Percentiles rank a stretch among this genome's conserved stretches.
These are phyloP conservation scores for Nanorana parkeri DNA, from an alignment of 2,113 vertebrate species.

Conservation along the genomic window DNA sequence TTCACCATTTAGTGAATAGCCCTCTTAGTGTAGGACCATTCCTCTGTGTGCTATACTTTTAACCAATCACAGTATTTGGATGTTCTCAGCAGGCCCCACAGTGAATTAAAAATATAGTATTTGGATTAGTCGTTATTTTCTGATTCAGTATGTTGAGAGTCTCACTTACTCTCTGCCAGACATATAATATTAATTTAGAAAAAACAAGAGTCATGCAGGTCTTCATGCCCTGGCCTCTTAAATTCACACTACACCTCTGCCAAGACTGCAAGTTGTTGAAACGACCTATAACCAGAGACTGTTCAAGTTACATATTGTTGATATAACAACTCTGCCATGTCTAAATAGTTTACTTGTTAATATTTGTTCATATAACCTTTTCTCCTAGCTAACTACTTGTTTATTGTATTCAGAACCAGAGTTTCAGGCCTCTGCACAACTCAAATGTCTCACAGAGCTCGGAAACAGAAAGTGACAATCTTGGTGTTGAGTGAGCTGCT, in stretches of 20 bases:
- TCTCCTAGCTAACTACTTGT: constrained; percentile 45
- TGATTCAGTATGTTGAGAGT: neutral
- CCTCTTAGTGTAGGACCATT: no score
- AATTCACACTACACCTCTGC: constrained; percentile 33
- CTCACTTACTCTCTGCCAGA: constrained; percentile 23
- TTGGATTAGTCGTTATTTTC: neutral
- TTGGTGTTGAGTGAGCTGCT: constrained; percentile 47
- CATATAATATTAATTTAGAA: constrained; percentile 40
- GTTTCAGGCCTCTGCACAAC: neutral
- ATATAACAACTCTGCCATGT: constrained; percentile 53
- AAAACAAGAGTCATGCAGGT: constrained; percentile 31
- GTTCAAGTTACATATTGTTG: constrained; percentile 55
- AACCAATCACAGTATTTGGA: no score
- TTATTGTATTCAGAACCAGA: constrained; percentile 49
- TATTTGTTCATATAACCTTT: constrained; percentile 55
- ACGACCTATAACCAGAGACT: constrained; percentile 49
- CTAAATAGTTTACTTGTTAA: constrained; percentile 56
- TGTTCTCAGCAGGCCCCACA: neutral
- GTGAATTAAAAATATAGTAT: neutral
- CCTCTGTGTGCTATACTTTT: no score
- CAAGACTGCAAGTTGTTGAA: constrained; percentile 54
- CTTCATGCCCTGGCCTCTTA: constrained; percentile 31
- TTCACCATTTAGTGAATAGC: no score
- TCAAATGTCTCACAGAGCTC: constrained; percentile 11
- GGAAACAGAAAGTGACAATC: constrained; percentile 11